Conservation (phyloP, 1,140 invertebrate species). For the Nephila pilipes region DNA sequence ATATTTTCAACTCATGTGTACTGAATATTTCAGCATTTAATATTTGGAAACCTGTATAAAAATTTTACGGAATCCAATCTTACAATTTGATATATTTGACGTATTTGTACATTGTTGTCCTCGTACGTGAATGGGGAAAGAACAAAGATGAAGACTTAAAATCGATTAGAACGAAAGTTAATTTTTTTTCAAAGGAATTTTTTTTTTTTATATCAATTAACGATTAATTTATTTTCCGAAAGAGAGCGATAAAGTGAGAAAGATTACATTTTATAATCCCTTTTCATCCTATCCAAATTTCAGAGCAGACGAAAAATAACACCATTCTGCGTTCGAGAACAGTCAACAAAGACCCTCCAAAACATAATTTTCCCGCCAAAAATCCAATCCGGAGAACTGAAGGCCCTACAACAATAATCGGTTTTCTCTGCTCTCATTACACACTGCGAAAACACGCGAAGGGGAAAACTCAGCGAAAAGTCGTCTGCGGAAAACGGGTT, state of each 20-base stretch:
- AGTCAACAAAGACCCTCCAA: not conserved
- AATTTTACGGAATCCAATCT: too few species aligned
- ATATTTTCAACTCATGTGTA: too few species aligned
- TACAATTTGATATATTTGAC: too few species aligned
- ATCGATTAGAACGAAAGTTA: too few species aligned
- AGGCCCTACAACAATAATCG: slow-evolving; percentile 39
- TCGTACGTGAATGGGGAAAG: too few species aligned
- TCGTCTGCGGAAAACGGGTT: not conserved
- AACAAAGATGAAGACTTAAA: too few species aligned
- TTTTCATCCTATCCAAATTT: not conserved
- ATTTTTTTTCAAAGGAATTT: too few species aligned
- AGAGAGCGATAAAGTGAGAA: too few species aligned
- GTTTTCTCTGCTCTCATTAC: slow-evolving; percentile 44
- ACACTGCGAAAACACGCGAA: not conserved
- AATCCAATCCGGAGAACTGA: not conserved
- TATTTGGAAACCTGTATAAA: too few species aligned
- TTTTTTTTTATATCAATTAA: too few species aligned
- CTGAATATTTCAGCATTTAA: too few species aligned
- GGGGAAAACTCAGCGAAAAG: not conserved
- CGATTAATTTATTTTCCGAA: not conserved
- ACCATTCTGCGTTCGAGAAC: not conserved
- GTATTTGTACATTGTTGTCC: too few species aligned
- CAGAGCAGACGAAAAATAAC: not conserved
- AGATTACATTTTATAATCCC: not conserved
- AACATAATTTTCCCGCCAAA: slow-evolving; percentile 7